phyloP scores from a whole-genome alignment of 2,888 invertebrate genomes.

The Volucella zonaria region DNA sequence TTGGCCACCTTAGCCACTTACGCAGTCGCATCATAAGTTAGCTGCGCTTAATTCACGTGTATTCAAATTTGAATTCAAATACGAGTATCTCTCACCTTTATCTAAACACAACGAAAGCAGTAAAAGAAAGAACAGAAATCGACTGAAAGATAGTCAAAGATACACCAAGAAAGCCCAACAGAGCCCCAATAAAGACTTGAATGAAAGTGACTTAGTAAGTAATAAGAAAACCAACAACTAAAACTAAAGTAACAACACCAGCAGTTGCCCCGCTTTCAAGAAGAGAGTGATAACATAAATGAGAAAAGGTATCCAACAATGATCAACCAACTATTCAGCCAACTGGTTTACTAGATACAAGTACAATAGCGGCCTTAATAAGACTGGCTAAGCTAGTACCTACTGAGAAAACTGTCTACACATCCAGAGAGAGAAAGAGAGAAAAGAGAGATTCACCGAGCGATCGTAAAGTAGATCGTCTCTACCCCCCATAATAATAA shows the following conservation, averaged over 20 bases:
- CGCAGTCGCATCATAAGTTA: constrained; percentile 17
- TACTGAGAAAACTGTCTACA: constrained; percentile 18
- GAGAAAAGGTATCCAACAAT: constrained; percentile 1
- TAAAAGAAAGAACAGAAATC: background rate
- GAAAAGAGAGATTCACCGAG: constrained; percentile 24
- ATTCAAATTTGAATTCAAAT: constrained; percentile 44
- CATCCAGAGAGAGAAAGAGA: constrained; percentile 28
- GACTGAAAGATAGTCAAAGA: constrained; percentile 14
- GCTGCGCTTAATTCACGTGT: constrained; percentile 48
- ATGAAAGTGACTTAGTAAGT: constrained; percentile 43
- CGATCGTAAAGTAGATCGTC: background rate
- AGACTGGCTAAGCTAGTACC: constrained; percentile 22
- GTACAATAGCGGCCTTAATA: constrained; percentile 64
- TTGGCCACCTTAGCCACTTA: constrained; percentile 29
- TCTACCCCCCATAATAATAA: constrained; percentile 30
- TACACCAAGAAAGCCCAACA: background rate
- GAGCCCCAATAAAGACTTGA: constrained; percentile 27
- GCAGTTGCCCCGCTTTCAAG: background rate
- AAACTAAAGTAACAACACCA: constrained; percentile 7
- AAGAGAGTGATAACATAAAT: constrained; percentile 64
- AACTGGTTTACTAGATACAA: constrained; percentile 37
- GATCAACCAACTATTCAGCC: constrained; percentile 16
- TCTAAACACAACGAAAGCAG: background rate
- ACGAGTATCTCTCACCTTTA: constrained; percentile 10
- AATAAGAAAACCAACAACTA: constrained; percentile 5